Conservation (phyloP, 2,888 invertebrate species). For the Chymomyza caudatula region DNA sequence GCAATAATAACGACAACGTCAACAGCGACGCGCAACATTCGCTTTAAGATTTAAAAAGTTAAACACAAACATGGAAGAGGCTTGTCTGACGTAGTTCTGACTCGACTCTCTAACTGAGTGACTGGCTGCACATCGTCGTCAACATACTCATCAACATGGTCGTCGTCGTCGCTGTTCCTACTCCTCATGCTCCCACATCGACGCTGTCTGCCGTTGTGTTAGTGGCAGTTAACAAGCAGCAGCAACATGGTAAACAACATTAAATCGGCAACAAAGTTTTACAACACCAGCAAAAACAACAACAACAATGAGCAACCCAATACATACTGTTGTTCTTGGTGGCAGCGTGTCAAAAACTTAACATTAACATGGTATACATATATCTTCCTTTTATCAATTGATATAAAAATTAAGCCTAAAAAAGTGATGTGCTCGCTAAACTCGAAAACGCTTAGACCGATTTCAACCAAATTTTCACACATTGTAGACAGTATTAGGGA, state of each 20-base stretch:
- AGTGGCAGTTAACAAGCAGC: conserved; percentile 49
- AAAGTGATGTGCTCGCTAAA: too few species aligned
- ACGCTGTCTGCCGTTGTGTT: background rate
- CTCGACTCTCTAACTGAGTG: conserved; percentile 14
- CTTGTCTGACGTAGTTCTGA: conserved; percentile 9
- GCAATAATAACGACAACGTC: conserved; percentile 11
- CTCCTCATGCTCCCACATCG: background rate
- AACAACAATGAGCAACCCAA: conserved; percentile 4
- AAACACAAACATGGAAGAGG: conserved; percentile 46
- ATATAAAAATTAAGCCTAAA: background rate
- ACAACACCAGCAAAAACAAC: conserved; percentile 24
- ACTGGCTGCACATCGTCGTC: background rate
- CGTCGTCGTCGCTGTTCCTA: conserved; percentile 19
- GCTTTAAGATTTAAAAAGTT: conserved; percentile 53
- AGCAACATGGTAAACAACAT: conserved; percentile 40
- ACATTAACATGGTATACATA: background rate
- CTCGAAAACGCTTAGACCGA: too few species aligned
- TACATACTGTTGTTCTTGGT: background rate
- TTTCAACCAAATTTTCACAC: too few species aligned
- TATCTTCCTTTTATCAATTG: background rate
- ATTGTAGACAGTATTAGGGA: too few species aligned
- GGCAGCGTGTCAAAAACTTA: background rate
- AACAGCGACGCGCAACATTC: conserved; percentile 16
- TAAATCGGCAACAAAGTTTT: conserved; percentile 36
- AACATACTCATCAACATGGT: conserved; percentile 29